phyloP scores from a whole-genome alignment of 2,888 invertebrate genomes.

The Melinaea menophilus region DNA sequence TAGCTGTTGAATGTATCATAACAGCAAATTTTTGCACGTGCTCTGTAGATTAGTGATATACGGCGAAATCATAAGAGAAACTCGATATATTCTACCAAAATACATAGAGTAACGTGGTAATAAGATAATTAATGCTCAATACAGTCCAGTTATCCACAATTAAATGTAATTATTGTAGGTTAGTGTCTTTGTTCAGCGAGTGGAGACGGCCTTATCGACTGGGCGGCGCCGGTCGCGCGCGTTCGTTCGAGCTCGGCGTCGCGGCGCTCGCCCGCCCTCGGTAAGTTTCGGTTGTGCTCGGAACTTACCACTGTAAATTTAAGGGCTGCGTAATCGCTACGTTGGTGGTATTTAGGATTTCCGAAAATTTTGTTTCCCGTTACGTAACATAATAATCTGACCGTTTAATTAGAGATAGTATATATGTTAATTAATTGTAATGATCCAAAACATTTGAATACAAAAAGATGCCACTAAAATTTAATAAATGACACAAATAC shows the following conservation, averaged over 20 bases:
- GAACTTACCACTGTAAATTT: conserved; percentile 62
- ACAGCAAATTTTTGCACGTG: conserved; percentile 27
- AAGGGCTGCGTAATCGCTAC: conserved; percentile 71
- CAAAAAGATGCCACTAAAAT: no score
- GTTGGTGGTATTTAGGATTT: conserved; percentile 35
- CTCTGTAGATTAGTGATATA: conserved; percentile 20
- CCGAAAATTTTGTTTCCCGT: neutral
- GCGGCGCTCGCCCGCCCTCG: conserved; percentile 53
- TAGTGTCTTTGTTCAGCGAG: conserved; percentile 75
- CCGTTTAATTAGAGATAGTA: no score
- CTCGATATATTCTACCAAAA: conserved; percentile 6
- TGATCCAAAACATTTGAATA: no score
- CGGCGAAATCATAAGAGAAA: conserved; percentile 12
- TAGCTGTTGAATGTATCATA: conserved; percentile 32
- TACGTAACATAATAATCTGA: neutral
- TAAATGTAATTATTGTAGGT: conserved; percentile 72
- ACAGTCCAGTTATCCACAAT: conserved; percentile 30
- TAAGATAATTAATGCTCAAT: conserved; percentile 21
- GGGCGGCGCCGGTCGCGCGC: conserved; percentile 72
- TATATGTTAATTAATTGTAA: no score
- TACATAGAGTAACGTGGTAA: neutral
- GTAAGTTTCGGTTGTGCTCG: conserved; percentile 54
- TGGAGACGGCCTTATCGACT: conserved; percentile 78
- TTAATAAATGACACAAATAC: no score
- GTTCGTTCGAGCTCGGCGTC: conserved; percentile 54